phyloP scores from a whole-genome alignment of 2,888 invertebrate genomes.

The Ligdia adustata region DNA sequence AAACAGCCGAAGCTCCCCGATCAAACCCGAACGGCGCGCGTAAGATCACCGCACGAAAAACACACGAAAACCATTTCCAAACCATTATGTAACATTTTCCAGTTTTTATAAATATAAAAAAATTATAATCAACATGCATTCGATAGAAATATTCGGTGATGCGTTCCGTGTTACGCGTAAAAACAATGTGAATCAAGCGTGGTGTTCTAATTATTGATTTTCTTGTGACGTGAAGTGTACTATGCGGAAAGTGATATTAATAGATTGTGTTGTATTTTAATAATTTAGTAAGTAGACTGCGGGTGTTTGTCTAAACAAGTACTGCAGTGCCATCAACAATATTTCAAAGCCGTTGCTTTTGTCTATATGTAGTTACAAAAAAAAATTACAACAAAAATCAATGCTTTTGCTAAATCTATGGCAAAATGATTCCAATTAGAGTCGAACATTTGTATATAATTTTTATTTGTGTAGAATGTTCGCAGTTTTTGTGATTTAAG shows the following conservation, averaged over 20 bases:
- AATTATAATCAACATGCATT: slow-evolving; percentile 39
- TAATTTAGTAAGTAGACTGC: slow-evolving; percentile 48
- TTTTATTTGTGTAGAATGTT: too few species aligned
- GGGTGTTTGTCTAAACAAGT: slow-evolving; percentile 1
- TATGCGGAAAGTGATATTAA: slow-evolving; percentile 74
- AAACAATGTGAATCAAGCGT: slow-evolving; percentile 45
- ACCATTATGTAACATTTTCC: slow-evolving; percentile 71
- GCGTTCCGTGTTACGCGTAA: slow-evolving; percentile 29
- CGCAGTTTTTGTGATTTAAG: too few species aligned
- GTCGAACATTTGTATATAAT: too few species aligned
- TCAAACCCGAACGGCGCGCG: slow-evolving; percentile 54
- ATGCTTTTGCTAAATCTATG: slow-evolving; percentile 11
- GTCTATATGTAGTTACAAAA: not conserved
- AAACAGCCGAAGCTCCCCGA: slow-evolving; percentile 58
- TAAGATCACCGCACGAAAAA: slow-evolving; percentile 62
- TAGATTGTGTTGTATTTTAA: slow-evolving; percentile 53
- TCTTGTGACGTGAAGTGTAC: slow-evolving; percentile 64
- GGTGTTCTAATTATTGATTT: slow-evolving; percentile 67
- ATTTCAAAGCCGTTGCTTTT: slow-evolving; percentile 29
- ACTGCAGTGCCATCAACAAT: not conserved
- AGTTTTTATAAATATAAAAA: slow-evolving; percentile 41
- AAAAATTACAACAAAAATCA: slow-evolving; percentile 15
- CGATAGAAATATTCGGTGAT: slow-evolving; percentile 29
- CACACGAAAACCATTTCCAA: slow-evolving; percentile 55
- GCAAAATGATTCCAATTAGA: slow-evolving; percentile 12